A percentile compares a stretch with the other conserved stretches of the same genome.
phyloP scores from a whole-genome alignment of 1,140 invertebrate species.

The Ericerus pela region DNA sequence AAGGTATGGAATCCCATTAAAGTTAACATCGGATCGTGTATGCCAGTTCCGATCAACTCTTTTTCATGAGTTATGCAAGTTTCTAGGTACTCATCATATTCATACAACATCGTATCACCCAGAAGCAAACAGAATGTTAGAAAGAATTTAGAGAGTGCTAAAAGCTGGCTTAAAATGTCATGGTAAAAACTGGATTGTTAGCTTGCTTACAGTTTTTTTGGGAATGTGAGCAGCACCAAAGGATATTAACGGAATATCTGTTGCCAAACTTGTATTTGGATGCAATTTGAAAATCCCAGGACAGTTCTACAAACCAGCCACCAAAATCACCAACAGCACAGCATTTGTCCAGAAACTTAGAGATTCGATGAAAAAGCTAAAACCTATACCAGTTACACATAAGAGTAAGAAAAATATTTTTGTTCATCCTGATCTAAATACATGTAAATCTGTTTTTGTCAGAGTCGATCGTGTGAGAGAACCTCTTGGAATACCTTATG shows the following conservation, averaged over 20 bases:
- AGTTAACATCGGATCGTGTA: conserved; percentile 27
- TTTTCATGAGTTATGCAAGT: neutral
- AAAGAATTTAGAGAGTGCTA: conserved; percentile 25
- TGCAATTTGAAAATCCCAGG: too few relatives aligned
- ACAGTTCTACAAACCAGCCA: neutral
- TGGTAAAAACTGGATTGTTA: neutral
- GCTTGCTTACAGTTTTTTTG: too few relatives aligned
- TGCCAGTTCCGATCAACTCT: conserved; percentile 24
- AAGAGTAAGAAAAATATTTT: neutral
- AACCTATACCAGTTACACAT: neutral
- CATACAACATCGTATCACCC: neutral
- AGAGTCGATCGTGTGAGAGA: conserved; percentile 8
- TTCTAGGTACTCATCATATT: neutral
- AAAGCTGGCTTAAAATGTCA: neutral
- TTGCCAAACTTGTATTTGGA: too few relatives aligned
- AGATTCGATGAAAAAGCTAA: neutral
- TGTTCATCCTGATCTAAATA: conserved; percentile 9
- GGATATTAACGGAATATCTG: too few relatives aligned
- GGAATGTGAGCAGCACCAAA: too few relatives aligned
- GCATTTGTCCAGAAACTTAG: neutral
- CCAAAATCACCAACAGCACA: neutral
- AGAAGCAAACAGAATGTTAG: conserved; percentile 25
- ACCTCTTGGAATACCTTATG: neutral
- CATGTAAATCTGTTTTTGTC: conserved; percentile 5
- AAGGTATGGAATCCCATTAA: conserved; percentile 24